These are phyloP conservation scores for Pseudorhiza aurosa DNA, from an alignment of 30 jellyfish, hydroid and myxozoan species.

Conservation along the genomic window DNA sequence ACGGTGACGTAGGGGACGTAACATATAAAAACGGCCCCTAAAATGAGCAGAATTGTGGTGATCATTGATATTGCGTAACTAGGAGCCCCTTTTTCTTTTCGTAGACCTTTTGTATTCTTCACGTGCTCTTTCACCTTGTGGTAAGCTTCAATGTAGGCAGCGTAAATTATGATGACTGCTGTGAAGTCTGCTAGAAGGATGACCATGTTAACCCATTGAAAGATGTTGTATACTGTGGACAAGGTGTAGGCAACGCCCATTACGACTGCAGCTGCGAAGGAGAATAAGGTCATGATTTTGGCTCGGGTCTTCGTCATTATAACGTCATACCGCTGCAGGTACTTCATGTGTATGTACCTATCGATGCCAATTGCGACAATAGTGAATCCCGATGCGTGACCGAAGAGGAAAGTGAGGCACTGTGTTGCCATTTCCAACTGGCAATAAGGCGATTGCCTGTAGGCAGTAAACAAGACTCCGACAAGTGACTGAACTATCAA, in stretches of 20 bases:
- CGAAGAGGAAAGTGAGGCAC: conserved; percentile 33
- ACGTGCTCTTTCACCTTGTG: conserved; percentile 12
- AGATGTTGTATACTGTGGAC: conserved; percentile 22
- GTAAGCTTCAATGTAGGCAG: conserved; percentile 40
- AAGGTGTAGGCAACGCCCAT: conserved; percentile 37
- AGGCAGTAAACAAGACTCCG: conserved; percentile 22
- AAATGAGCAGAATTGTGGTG: conserved; percentile 28
- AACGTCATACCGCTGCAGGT: conserved; percentile 42
- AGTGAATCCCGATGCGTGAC: conserved; percentile 46
- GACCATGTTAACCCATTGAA: conserved; percentile 41
- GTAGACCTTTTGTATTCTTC: conserved; percentile 16
- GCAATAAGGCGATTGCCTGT: conserved; percentile 22
- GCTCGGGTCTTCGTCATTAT: conserved; percentile 38
- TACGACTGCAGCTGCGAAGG: neutral
- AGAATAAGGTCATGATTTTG: neutral
- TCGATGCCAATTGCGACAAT: conserved; percentile 47
- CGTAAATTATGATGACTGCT: conserved; percentile 29
- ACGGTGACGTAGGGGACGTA: conserved; percentile 49
- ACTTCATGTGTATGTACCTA: conserved; percentile 55
- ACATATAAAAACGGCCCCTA: conserved; percentile 37
- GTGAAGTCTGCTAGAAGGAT: conserved; percentile 31
- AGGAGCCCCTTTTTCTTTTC: conserved; percentile 22
- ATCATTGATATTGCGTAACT: conserved; percentile 36
- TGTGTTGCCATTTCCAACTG: conserved; percentile 39
- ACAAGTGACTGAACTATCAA: conserved; percentile 33